Evolutionary conservation across 2,888 invertebrate genomes (phyloP).

Genomic region (Listrodromus nycthemerus): DNA sequence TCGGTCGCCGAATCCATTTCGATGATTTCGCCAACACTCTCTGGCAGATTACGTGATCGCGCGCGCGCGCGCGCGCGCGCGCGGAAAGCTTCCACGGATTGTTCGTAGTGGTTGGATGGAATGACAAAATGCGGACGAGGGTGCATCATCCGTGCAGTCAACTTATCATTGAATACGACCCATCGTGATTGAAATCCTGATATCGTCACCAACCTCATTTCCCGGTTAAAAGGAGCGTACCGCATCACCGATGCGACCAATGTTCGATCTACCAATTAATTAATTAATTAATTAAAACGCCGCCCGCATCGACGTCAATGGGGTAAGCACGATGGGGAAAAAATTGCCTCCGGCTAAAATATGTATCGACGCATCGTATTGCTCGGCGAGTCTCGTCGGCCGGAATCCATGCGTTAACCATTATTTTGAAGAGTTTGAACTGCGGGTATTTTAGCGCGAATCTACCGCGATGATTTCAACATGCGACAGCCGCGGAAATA

Average conservation of each 20-base stretch:
- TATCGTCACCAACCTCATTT: not conserved
- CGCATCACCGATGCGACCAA: not conserved
- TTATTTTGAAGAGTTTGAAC: too few species aligned
- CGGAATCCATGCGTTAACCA: too few species aligned
- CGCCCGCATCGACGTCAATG: not conserved
- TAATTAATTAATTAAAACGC: slow-evolving; percentile 5
- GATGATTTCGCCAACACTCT: slow-evolving; percentile 65
- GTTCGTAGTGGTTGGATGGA: not conserved
- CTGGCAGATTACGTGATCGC: not conserved
- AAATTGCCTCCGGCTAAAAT: not conserved
- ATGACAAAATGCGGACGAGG: not conserved
- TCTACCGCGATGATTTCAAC: too few species aligned
- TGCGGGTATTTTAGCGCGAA: too few species aligned
- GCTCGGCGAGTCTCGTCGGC: too few species aligned
- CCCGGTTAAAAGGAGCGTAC: not conserved
- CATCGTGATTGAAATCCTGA: not conserved
- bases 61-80: not conserved
- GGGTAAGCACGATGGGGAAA: not conserved
- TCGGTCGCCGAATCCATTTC: slow-evolving; percentile 72
- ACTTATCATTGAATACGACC: not conserved
- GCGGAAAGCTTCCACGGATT: not conserved
- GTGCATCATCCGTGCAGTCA: not conserved
- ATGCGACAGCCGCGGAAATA: too few species aligned
- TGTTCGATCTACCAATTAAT: slow-evolving; percentile 5
- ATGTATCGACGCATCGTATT: not conserved